phyloP scores from a whole-genome alignment of 2,888 invertebrate genomes.

The Caenorhabditis sinica region DNA sequence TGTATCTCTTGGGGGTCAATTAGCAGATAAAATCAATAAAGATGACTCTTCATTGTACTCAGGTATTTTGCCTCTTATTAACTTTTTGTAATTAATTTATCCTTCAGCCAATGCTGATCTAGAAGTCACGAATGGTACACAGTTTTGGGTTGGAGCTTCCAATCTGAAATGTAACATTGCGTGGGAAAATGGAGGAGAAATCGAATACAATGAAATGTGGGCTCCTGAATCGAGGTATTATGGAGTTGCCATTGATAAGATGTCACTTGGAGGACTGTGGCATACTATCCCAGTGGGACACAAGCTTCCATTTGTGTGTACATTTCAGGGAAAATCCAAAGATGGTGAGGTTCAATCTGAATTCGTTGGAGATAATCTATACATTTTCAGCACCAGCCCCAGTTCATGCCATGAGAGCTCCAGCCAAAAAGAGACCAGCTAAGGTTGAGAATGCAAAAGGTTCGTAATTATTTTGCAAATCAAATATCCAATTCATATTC shows the following conservation, averaged over 20 bases:
- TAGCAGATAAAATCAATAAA: constrained; percentile 53
- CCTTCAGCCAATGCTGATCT: constrained; percentile 48
- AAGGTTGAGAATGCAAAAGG: constrained; percentile 22
- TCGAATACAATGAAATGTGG: constrained; percentile 57
- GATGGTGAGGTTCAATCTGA: constrained; percentile 15
- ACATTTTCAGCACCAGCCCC: constrained; percentile 37
- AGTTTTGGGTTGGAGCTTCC: constrained; percentile 57
- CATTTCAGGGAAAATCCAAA: constrained; percentile 56
- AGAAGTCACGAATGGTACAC: constrained; percentile 28
- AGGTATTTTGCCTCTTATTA: not conserved
- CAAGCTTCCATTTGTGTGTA: constrained; percentile 52
- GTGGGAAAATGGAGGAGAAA: constrained; percentile 55
- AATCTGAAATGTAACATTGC: constrained; percentile 55
- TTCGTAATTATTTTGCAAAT: not conserved
- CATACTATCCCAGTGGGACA: constrained; percentile 53
- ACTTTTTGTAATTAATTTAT: not conserved
- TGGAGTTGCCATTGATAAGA: constrained; percentile 55
- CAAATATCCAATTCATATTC: not conserved
- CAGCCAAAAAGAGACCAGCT: constrained; percentile 39
- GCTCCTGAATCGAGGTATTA: constrained; percentile 50
- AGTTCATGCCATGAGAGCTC: constrained; percentile 55
- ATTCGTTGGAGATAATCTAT: not conserved
- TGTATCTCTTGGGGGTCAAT: constrained; percentile 48
- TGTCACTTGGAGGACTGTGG: constrained; percentile 56
- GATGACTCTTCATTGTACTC: constrained; percentile 58